Percentiles rank a stretch among this genome's conserved stretches.
Conservation (phyloP, 2,113 vertebrate species). For the Eretmochelys imbricata region DNA sequence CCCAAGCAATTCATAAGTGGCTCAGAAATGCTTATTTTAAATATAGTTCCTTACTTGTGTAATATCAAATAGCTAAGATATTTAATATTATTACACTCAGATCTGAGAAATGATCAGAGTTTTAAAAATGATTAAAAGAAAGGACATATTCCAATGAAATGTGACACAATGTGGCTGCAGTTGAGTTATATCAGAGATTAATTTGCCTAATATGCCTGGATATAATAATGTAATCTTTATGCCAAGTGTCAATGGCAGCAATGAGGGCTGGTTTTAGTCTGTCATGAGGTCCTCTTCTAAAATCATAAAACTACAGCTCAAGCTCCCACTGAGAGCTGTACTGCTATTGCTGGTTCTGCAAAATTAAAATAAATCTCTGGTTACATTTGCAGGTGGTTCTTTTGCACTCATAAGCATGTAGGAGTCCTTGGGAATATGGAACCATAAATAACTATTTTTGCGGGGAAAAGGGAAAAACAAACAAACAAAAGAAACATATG, state of each 20-base stretch:
- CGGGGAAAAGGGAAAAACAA: background rate
- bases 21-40: background rate
- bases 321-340: background rate
- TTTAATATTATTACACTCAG: background rate
- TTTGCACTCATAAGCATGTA: background rate
- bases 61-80: background rate
- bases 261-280: background rate
- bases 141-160: background rate
- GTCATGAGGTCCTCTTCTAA: background rate
- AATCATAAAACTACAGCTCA: background rate
- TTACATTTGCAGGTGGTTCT: background rate
- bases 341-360: background rate
- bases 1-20: background rate
- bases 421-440: background rate
- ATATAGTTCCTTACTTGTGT: background rate
- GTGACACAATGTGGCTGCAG: background rate
- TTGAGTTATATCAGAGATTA: background rate
- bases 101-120: background rate
- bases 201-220: fast-evolving
- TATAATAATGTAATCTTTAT: background rate
- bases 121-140: background rate
- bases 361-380: background rate
- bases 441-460: background rate
- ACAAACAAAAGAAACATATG: background rate
- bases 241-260: background rate